Evolutionary conservation across 2,888 invertebrate genomes (phyloP), one percentile per base, ranked within the genome.

Genomic region (Cephus pulcher): DNA sequence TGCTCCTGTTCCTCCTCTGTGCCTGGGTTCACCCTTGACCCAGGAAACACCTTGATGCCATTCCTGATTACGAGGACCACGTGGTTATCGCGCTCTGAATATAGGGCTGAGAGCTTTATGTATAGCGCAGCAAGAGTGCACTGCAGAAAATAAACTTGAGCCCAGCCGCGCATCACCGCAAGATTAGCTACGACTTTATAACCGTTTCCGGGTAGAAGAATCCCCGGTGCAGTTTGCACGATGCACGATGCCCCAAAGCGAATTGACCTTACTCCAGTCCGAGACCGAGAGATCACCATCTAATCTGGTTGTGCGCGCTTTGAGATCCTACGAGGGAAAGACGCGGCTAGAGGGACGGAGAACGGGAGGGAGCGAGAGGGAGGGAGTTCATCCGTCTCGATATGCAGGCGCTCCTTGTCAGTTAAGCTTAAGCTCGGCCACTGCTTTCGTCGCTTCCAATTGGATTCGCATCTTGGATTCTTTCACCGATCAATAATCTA

Each of bases 231-330:
- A 87, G 88, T 87, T 86, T 85, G 90, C 90, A 90, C 90, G 88
- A 87, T 85, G 85, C 83, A 89, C 88, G 91, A 91, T 91, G 91
- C 91, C 91, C 90, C 88, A 90, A 89, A 91, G 91, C 90, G 85
- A 89, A 85, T 89, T 91, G 90, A 91, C 91, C 90, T 89, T 89
- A 86, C 82, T 85, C 85, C 84, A 82, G 82, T 76, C 81, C 80
- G 79, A 80, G 80, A 85, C 80, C 83, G 79, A 86, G 84, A 85
- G 23, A 73, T 84, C 84, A 86, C 84, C 87, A 88, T 88, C 87
- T 87, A 88, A 88, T 89, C 89, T 88, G 83, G 34, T 82, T 82
- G 80, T 71, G 71, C 32, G 71, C 23, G 34, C 71, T 34, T 32
- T 70, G 34, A 68, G n/a, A 34, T 56, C 23, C 56, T 56, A 23